Conservation (phyloP, 1,140 invertebrate genomes). For the Drosophila pachea region DNA sequence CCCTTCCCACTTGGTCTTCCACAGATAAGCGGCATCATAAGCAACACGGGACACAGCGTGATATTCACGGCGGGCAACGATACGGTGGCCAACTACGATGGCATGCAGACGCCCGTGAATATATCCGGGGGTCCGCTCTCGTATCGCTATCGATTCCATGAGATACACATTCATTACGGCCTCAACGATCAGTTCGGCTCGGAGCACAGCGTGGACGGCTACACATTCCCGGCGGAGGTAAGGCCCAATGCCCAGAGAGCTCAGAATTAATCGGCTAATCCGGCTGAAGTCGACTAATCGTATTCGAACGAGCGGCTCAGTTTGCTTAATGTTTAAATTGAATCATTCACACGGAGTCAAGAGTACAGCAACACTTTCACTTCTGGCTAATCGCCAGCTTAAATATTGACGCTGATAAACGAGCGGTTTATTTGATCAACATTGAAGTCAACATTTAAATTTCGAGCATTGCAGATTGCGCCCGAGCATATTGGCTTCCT, state of each 20-base stretch:
- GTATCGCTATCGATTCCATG: constrained; percentile 96
- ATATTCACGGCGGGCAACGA: constrained; percentile 94
- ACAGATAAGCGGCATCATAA: constrained; percentile 90
- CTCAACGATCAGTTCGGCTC: constrained; percentile 91
- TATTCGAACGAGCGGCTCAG: no score
- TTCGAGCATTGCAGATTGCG: background rate
- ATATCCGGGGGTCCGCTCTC: constrained; percentile 95
- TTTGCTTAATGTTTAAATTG: no score
- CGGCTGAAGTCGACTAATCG: no score
- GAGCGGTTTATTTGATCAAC: constrained; percentile 5
- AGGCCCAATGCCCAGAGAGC: constrained; percentile 71
- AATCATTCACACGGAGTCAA: no score
- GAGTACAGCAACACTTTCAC: background rate
- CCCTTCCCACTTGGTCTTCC: constrained; percentile 28
- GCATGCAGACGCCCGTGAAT: constrained; percentile 88
- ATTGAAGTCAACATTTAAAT: constrained; percentile 3
- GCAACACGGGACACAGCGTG: constrained; percentile 96
- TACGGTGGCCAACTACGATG: constrained; percentile 79
- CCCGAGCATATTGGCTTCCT: no score
- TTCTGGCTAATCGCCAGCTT: background rate
- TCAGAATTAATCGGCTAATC: no score
- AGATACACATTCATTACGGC: constrained; percentile 93
- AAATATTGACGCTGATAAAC: constrained; percentile 5
- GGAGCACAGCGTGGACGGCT: constrained; percentile 94
- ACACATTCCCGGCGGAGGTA: constrained; percentile 95